Percentiles rank a stretch among this genome's conserved stretches.
Evolutionary conservation across 37 sponge, comb jelly and placozoan species (phyloP).

Genomic region (Chondrosia reniformis): DNA sequence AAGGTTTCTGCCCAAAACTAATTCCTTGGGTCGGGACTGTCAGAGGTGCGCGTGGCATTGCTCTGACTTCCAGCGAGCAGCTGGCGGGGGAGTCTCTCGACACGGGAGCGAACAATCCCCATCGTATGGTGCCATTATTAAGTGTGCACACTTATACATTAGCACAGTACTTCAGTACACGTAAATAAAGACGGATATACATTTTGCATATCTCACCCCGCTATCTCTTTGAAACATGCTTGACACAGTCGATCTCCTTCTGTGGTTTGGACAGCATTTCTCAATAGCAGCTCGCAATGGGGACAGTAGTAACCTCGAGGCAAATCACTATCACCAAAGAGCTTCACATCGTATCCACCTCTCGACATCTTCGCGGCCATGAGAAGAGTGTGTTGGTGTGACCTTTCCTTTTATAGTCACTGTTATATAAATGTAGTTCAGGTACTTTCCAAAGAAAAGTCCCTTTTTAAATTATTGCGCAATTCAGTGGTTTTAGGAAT

Average conservation of each 20-base stretch:
- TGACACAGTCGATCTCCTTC: conserved; percentile 59
- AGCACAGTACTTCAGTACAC: background rate
- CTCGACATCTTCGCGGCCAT: background rate
- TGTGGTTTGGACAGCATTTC: conserved; percentile 52
- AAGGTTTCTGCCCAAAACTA: background rate
- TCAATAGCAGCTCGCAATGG: conserved; percentile 41
- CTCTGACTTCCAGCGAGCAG: conserved; percentile 27
- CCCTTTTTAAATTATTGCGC: no score
- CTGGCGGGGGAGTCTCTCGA: no score
- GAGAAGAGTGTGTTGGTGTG: no score
- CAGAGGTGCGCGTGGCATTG: background rate
- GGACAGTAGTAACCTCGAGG: conserved; percentile 33
- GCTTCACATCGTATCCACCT: conserved; percentile 3
- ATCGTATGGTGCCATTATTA: background rate
- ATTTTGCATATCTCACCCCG: conserved; percentile 13
- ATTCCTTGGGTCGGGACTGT: conserved; percentile 1
- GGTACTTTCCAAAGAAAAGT: no score
- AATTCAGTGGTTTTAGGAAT: no score
- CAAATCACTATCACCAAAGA: background rate
- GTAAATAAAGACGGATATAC: background rate
- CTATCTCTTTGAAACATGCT: conserved; percentile 36
- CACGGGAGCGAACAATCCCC: no score
- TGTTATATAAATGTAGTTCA: no score
- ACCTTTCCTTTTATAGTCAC: no score
- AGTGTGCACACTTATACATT: background rate